Evolutionary conservation across 2,113 vertebrate species (phyloP).

Genomic region (Otus sunia): DNA sequence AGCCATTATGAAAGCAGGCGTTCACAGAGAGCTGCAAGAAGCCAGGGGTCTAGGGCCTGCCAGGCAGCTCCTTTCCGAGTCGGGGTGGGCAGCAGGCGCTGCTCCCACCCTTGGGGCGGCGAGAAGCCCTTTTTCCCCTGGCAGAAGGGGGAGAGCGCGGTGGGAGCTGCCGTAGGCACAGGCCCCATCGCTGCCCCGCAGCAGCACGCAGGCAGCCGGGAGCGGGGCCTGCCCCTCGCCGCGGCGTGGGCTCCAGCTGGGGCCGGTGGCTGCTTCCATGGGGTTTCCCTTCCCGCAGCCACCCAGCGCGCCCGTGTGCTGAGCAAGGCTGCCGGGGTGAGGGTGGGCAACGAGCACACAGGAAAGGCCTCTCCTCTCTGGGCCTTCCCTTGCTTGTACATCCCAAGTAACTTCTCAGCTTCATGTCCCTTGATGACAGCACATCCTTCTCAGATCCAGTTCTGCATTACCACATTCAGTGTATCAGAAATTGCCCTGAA

Average conservation of each 20-base stretch:
- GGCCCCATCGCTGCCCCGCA: neutral
- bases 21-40: neutral
- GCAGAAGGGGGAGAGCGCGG: accelerated
- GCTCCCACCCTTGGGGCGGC: neutral
- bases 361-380: too few relatives aligned
- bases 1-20: too few relatives aligned
- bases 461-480: neutral
- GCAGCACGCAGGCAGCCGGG: neutral
- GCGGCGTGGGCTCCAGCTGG: accelerated
- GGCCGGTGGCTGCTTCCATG: neutral
- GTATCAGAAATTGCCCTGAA: neutral
- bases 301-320: neutral
- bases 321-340: too few relatives aligned
- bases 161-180: neutral
- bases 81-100: neutral
- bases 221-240: accelerated
- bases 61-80: accelerated
- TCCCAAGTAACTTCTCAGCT: neutral
- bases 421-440: neutral
- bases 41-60: neutral
- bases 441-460: neutral
- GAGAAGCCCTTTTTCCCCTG: accelerated
- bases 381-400: neutral
- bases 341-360: neutral
- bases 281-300: neutral